Evolutionary conservation across 2,113 vertebrate species (phyloP).

Genomic region (Myotis yumanensis): DNA sequence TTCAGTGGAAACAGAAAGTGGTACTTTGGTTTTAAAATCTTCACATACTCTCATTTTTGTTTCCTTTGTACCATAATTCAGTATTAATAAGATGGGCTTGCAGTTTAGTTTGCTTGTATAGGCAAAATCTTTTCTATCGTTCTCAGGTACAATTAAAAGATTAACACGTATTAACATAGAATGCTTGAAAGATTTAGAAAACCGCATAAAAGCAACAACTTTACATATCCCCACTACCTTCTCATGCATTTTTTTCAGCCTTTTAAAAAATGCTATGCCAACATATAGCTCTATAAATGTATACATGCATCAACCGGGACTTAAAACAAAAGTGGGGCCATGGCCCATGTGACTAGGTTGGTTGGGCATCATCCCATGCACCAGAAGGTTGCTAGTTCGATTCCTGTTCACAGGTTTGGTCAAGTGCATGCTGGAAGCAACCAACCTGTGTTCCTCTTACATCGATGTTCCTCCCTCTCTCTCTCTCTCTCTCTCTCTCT

Average conservation of each 20-base stretch:
- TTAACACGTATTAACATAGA: not conserved
- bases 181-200: constrained; percentile 19
- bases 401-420: too few relatives aligned
- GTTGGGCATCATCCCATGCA: too few relatives aligned
- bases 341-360: too few relatives aligned
- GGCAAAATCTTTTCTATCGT: not conserved
- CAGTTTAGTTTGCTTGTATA: not conserved
- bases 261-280: too few relatives aligned
- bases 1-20: not conserved
- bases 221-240: not conserved
- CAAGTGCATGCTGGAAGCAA: too few relatives aligned
- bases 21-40: not conserved
- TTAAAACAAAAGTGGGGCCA: too few relatives aligned
- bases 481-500: too few relatives aligned
- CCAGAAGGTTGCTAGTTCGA: too few relatives aligned
- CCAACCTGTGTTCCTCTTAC: too few relatives aligned
- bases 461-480: too few relatives aligned
- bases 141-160: not conserved
- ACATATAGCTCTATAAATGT: too few relatives aligned
- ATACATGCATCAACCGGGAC: too few relatives aligned
- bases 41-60: not conserved
- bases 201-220: not conserved
- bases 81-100: not conserved
- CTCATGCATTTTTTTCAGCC: not conserved
- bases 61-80: not conserved